These are phyloP conservation scores for Drosophila kepulauana DNA, from an alignment of 1,140 invertebrate species.

Conservation along the genomic window DNA sequence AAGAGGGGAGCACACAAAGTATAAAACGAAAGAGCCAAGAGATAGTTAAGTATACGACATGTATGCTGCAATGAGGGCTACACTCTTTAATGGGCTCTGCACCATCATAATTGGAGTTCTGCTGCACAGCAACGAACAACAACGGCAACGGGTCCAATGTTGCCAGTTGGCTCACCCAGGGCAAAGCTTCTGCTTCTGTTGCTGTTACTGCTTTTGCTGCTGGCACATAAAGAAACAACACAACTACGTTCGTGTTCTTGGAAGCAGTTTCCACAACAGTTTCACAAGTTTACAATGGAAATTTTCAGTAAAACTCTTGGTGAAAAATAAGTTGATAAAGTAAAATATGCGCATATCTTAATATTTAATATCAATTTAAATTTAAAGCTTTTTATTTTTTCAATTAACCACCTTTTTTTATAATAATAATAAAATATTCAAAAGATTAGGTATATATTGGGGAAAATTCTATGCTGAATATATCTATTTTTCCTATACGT, in stretches of 20 bases:
- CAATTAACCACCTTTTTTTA: too few species aligned
- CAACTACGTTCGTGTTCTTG: conserved; percentile 10
- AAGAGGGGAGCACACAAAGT: not conserved
- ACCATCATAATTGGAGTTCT: conserved; percentile 54
- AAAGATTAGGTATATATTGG: too few species aligned
- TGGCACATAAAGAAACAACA: conserved; percentile 29
- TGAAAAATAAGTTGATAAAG: not conserved
- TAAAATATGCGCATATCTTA: too few species aligned
- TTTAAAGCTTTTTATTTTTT: too few species aligned
- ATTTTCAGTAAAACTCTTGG: too few species aligned
- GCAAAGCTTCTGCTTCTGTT: conserved; percentile 1
- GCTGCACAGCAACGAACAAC: conserved; percentile 23
- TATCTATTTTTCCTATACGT: too few species aligned
- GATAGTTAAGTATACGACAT: conserved; percentile 26
- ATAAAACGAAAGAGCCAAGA: not conserved
- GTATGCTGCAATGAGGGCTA: conserved; percentile 31
- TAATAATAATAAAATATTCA: too few species aligned
- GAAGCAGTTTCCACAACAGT: conserved; percentile 4
- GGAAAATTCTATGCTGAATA: too few species aligned
- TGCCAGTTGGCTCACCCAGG: conserved; percentile 26
- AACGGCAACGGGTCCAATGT: conserved; percentile 24
- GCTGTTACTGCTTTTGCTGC: conserved; percentile 11
- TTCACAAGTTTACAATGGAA: not conserved
- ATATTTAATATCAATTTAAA: too few species aligned
- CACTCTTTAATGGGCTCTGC: conserved; percentile 54